phyloP scores from a whole-genome alignment of 2,113 vertebrate species.

The Sander lucioperca region DNA sequence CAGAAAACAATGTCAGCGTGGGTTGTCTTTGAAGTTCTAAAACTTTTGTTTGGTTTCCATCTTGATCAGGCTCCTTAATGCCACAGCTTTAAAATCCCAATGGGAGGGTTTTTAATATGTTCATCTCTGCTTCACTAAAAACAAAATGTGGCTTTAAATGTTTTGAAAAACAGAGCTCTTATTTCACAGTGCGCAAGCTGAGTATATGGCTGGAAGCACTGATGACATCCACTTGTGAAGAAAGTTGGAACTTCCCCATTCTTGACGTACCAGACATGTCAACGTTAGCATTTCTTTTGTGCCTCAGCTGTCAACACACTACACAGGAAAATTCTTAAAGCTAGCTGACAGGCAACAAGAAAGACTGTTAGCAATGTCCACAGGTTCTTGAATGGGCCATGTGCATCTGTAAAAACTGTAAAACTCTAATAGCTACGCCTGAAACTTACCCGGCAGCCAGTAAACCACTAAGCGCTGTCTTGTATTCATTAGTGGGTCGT shows the following conservation, averaged over 20 bases:
- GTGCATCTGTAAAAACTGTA: background rate
- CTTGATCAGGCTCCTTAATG: conserved; percentile 1
- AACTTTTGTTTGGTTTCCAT: background rate
- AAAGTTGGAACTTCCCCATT: background rate
- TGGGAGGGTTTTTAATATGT: background rate
- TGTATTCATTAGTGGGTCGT: conserved; percentile 66
- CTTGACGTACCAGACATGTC: conserved; percentile 12
- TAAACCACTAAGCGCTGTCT: conserved; percentile 40
- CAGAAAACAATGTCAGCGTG: conserved; percentile 5
- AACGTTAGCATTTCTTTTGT: background rate
- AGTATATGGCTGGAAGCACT: background rate
- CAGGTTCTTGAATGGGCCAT: conserved; percentile 6
- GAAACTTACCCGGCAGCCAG: conserved; percentile 36
- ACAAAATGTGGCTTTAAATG: conserved; percentile 1
- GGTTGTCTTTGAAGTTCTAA: conserved; percentile 22
- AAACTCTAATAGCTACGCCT: background rate
- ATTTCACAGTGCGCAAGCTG: background rate
- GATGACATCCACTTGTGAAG: background rate
- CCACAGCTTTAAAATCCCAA: background rate
- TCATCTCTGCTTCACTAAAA: background rate
- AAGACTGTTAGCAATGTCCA: conserved; percentile 30
- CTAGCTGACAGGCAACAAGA: conserved; percentile 31
- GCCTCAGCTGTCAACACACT: conserved; percentile 41
- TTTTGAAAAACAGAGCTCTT: background rate
- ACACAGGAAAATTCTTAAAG: background rate